Percentiles rank a stretch among this genome's conserved stretches.
Conservation (phyloP, 1,140 invertebrate species). For the Saccostrea echinata region DNA sequence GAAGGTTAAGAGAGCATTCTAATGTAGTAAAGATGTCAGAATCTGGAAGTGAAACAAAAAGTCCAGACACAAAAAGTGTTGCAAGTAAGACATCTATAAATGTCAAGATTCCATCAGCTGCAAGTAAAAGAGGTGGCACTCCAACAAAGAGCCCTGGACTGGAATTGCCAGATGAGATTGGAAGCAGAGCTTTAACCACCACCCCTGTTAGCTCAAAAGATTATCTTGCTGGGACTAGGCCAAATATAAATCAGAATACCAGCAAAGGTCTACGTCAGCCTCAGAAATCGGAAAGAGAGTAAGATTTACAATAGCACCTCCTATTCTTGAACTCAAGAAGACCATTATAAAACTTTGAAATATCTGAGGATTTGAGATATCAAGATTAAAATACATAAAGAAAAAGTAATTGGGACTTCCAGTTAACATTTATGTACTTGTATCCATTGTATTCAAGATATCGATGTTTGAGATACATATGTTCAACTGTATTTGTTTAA, state of each 20-base stretch:
- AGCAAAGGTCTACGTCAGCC: slow-evolving; percentile 63
- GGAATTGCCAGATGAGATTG: slow-evolving; percentile 52
- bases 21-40: slow-evolving; percentile 13
- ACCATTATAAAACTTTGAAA: too few species aligned
- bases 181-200: slow-evolving; percentile 61
- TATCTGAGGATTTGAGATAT: too few species aligned
- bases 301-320: background rate
- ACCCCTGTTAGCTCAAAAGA: slow-evolving; percentile 61
- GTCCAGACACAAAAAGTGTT: slow-evolving; percentile 64
- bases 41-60: slow-evolving; percentile 53
- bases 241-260: slow-evolving; percentile 43
- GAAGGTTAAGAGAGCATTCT: background rate
- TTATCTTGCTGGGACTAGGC: slow-evolving; percentile 20
- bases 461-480: too few species aligned
- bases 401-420: too few species aligned
- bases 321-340: too few species aligned
- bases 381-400: too few species aligned
- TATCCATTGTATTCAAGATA: too few species aligned
- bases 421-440: too few species aligned
- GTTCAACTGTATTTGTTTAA: too few species aligned
- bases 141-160: slow-evolving; percentile 43
- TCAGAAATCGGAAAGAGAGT: slow-evolving; percentile 68
- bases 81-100: slow-evolving; percentile 73
- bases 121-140: slow-evolving; percentile 56
- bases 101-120: slow-evolving; percentile 72